These are phyloP conservation scores for Protodeltote pygarga DNA, from an alignment of 2,888 invertebrate genomes.

Conservation along the genomic window DNA sequence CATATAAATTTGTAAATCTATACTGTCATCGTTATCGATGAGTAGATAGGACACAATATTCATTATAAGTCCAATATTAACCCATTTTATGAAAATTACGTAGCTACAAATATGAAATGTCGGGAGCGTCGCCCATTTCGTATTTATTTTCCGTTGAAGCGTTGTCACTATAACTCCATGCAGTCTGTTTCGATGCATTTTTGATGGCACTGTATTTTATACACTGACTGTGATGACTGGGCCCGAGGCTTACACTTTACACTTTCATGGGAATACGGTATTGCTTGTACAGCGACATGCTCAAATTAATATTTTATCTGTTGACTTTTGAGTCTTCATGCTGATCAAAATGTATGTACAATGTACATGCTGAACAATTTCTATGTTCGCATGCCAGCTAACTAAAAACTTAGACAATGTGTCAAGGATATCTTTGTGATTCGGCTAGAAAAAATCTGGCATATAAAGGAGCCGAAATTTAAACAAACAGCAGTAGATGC, in stretches of 20 bases:
- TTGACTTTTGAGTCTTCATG: too few species aligned
- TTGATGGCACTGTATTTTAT: constrained; percentile 67
- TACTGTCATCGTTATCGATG: too few species aligned
- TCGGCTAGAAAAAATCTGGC: too few species aligned
- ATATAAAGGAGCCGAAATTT: too few species aligned
- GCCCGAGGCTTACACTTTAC: constrained; percentile 43
- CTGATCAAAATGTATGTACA: too few species aligned
- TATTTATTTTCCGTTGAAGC: constrained; percentile 60
- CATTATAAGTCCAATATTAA: constrained; percentile 3
- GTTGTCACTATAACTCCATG: constrained; percentile 59
- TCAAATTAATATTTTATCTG: too few species aligned
- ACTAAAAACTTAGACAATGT: too few species aligned
- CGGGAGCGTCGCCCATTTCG: constrained; percentile 32
- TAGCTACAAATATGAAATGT: constrained; percentile 31
- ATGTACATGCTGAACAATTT: too few species aligned
- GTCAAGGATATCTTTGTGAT: too few species aligned
- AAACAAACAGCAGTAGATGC: too few species aligned
- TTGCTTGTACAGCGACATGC: not conserved
- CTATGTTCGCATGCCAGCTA: too few species aligned
- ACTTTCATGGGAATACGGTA: constrained; percentile 11
- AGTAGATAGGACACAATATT: not conserved
- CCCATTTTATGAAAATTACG: constrained; percentile 20
- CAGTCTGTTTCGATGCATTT: constrained; percentile 65
- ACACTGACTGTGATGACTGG: constrained; percentile 57
- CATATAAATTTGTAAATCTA: too few species aligned